Percentiles rank a stretch among this genome's conserved stretches.
Conservation (phyloP, 1,140 invertebrate species). For the Atopsyche davidsoni region DNA sequence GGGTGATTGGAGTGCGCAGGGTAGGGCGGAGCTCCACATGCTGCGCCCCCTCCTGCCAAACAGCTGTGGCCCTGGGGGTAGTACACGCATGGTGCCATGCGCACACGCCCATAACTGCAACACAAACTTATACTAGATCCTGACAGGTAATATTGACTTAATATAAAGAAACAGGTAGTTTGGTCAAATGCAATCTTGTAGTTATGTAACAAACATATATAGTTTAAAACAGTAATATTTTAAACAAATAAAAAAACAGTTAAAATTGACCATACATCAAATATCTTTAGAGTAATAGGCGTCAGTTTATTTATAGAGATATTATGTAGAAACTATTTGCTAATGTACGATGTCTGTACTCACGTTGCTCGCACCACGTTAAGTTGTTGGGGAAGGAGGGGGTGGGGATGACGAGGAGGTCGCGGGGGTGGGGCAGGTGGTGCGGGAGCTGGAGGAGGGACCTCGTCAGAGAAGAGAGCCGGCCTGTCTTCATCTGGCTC, state of each 20-base stretch:
- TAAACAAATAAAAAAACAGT: no score
- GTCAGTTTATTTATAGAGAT: no score
- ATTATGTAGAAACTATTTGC: no score
- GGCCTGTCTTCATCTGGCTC: constrained; percentile 56
- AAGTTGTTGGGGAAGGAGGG: constrained; percentile 19
- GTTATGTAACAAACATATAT: no score
- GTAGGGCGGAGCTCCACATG: constrained; percentile 34
- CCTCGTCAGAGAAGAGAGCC: neutral
- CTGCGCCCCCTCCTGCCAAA: constrained; percentile 7
- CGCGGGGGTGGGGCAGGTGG: constrained; percentile 7
- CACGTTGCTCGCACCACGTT: constrained; percentile 21
- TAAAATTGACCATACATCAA: no score
- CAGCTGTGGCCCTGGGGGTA: constrained; percentile 13
- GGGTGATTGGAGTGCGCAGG: constrained; percentile 33
- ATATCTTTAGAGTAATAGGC: no score
- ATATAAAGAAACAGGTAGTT: no score
- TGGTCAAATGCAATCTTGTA: no score
- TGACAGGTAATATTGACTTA: constrained; percentile 1
- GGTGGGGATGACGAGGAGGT: constrained; percentile 16
- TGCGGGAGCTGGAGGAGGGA: constrained; percentile 23
- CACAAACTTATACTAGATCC: neutral
- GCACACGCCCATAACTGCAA: constrained; percentile 24
- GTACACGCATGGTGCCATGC: constrained; percentile 21
- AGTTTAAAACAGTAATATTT: no score
- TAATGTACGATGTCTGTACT: neutral